Evolutionary conservation across 2,113 vertebrate species (phyloP).

Genomic region (Xyliphius kryptos): DNA sequence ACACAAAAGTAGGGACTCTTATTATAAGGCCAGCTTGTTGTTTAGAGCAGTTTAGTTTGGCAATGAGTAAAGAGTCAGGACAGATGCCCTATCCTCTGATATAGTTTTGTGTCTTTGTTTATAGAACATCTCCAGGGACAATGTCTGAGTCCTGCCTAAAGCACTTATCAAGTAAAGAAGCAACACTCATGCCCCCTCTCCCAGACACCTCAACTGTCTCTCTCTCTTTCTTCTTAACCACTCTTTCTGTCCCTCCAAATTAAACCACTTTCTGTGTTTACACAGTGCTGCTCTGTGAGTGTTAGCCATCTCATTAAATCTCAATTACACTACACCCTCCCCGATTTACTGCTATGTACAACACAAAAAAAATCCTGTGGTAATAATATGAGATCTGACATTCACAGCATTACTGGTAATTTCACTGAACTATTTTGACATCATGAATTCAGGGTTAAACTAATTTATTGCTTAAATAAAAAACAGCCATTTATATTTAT

Average conservation of each 20-base stretch:
- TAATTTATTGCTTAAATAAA: no score
- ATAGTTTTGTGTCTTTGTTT: slow-evolving; percentile 31
- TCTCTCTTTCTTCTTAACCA: slow-evolving; percentile 4
- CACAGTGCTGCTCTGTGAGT: slow-evolving; percentile 55
- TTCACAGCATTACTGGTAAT: slow-evolving; percentile 2
- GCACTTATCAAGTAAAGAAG: slow-evolving; percentile 7
- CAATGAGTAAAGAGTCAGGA: no score
- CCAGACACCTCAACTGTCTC: slow-evolving; percentile 14
- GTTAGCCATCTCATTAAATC: slow-evolving; percentile 66
- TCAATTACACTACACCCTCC: slow-evolving; percentile 64
- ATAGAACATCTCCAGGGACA: slow-evolving; percentile 25
- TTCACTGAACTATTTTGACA: neutral
- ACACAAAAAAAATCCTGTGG: slow-evolving; percentile 6
- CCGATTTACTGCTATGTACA: slow-evolving; percentile 15
- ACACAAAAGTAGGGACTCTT: no score
- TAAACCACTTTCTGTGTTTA: slow-evolving; percentile 59
- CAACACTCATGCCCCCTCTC: slow-evolving; percentile 11
- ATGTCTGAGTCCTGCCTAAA: slow-evolving; percentile 25
- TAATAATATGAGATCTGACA: slow-evolving; percentile 5
- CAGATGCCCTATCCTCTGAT: slow-evolving; percentile 19
- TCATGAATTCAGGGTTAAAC: slow-evolving; percentile 5
- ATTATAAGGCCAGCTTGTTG: no score
- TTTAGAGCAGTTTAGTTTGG: no score
- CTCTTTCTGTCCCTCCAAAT: slow-evolving; percentile 43
- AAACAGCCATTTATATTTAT: no score